Evolutionary conservation across 2,113 vertebrate species (phyloP).

Genomic region (Gobio gobio): DNA sequence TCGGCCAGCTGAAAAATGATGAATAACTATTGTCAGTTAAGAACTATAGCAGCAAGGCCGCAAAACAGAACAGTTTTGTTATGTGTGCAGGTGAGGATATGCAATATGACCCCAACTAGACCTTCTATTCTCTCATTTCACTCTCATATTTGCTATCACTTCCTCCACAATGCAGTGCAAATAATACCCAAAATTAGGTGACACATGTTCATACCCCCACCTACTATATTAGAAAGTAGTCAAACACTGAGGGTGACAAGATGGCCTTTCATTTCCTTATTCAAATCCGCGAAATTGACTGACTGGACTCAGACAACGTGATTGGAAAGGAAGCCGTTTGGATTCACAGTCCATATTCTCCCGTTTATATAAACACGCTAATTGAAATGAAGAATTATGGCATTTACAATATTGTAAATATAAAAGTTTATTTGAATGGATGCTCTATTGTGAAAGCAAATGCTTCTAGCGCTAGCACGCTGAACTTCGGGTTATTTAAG

Average conservation of each 20-base stretch:
- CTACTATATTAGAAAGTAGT: conserved; percentile 86
- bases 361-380: conserved; percentile 55
- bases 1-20: conserved; percentile 29
- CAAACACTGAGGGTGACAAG: conserved; percentile 86
- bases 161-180: conserved; percentile 86
- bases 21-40: conserved; percentile 51
- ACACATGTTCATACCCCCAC: conserved; percentile 87
- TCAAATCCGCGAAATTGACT: conserved; percentile 80
- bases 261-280: conserved; percentile 88
- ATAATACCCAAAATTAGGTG: conserved; percentile 92
- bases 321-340: conserved; percentile 19
- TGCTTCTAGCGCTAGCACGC: background rate
- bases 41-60: conserved; percentile 21
- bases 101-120: conserved; percentile 50
- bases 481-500: conserved; percentile 3
- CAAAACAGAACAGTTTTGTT: conserved; percentile 50
- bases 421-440: conserved; percentile 27
- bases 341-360: conserved; percentile 30
- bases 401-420: conserved; percentile 37
- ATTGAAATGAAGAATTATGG: conserved; percentile 50
- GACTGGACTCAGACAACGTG: conserved; percentile 21
- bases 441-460: conserved; percentile 4
- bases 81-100: conserved; percentile 54
- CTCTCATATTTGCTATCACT: conserved; percentile 88
- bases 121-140: conserved; percentile 58